Base-by-base conservation (phyloP, 2,888 invertebrate species). In the Polyommatus icarus region DNA sequence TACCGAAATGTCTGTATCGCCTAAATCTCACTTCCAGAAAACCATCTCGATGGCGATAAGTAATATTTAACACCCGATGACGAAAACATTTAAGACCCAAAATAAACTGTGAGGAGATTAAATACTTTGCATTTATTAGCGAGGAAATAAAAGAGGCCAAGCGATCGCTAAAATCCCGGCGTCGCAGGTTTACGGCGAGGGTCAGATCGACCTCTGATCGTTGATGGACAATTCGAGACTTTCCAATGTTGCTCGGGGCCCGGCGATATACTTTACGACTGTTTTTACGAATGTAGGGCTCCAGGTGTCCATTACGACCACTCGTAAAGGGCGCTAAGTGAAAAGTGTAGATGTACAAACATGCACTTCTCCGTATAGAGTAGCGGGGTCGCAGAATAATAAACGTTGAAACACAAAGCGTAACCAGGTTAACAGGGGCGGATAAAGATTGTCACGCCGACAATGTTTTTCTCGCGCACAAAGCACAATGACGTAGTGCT, bases 161-260 rank as follows among this genome's bases (percentile, higher is more conserved):
- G 46, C 15, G n/a, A 46, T 73, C 73, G 73, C 40, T 40, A 12
- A 73, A 73, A 73, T 73, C 46, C 73, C 24, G 50, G 46, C 24
- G 46, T 73, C 88, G 88, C 88, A 89, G 91, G 92, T 91, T 91
- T 90, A 91, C 89, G 88, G 88, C 85, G 86, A 89, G 92, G 92
- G 92, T 88, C 89, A 86, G 84, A 86, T 83, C 86, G 81, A 87
- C 88, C 91, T 89, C 89, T 91, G 91, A 91, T 91, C 90, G 90
- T 89, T 92, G 93, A 93, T 93, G 92, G 93, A 91, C 93, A 91
- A 90, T 93, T 93, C 90, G 91, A 89, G 92, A 91, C 89, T 90
- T 89, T 87, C 85, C 86, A 86, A 85, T 83, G 86, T 82, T 84
- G 84, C 83, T 80, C 79, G 76, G 40, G 79, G 82, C 82, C 72